Conservation (phyloP, 2,113 vertebrate species). For the Brachyhypopomus gauderio region DNA sequence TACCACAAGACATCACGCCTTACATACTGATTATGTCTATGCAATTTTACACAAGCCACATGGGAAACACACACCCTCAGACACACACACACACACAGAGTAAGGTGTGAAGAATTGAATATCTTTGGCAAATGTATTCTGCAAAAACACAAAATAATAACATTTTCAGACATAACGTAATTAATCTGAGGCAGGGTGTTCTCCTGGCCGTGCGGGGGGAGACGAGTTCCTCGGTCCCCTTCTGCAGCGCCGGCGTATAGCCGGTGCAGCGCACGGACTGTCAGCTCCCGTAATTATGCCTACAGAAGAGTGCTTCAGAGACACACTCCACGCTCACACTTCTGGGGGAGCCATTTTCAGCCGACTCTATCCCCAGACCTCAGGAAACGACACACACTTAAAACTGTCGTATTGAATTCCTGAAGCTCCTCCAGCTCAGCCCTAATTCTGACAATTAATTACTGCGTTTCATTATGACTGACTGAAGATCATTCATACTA, state of each 20-base stretch:
- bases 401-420: constrained; percentile 44
- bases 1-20: no score
- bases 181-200: not conserved
- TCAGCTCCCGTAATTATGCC: constrained; percentile 54
- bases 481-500: constrained; percentile 46
- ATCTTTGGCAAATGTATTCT: not conserved
- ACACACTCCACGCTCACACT: not conserved
- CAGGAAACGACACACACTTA: constrained; percentile 33
- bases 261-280: constrained; percentile 46
- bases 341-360: constrained; percentile 42
- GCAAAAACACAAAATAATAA: not conserved
- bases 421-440: constrained; percentile 25
- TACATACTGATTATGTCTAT: no score
- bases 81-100: constrained; percentile 15
- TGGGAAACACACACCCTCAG: not conserved
- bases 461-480: constrained; percentile 48
- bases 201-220: constrained; percentile 32
- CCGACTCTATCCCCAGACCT: constrained; percentile 1
- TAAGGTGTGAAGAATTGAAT: not conserved
- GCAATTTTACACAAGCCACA: no score
- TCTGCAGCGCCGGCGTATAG: constrained; percentile 30
- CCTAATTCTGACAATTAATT: constrained; percentile 50
- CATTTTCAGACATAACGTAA: not conserved
- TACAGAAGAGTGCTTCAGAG: constrained; percentile 48
- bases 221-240: constrained; percentile 49